Conservation (phyloP, 2,888 invertebrate genomes). For the Chironomus riparius region DNA sequence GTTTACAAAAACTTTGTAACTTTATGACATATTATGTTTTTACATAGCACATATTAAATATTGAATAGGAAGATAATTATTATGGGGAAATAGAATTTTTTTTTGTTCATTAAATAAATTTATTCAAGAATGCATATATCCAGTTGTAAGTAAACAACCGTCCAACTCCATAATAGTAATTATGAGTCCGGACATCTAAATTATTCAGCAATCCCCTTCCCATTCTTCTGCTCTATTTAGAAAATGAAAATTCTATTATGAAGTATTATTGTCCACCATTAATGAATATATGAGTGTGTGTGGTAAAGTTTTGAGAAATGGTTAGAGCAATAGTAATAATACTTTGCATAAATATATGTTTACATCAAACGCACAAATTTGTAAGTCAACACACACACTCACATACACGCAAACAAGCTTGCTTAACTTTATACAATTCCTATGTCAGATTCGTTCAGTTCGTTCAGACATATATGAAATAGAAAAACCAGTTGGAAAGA, state of each 20-base stretch:
- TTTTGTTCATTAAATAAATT: not conserved
- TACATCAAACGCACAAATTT: not conserved
- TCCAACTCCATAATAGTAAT: not conserved
- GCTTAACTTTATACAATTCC: too few species aligned
- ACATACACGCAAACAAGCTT: too few species aligned
- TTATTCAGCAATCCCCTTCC: not conserved
- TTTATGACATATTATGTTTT: too few species aligned
- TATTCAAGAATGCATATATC: not conserved
- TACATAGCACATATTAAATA: too few species aligned
- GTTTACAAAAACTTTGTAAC: too few species aligned
- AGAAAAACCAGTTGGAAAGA: too few species aligned
- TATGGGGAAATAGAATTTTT: too few species aligned
- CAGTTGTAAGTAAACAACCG: not conserved
- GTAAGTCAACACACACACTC: not conserved
- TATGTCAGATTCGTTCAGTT: too few species aligned
- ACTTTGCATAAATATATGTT: not conserved
- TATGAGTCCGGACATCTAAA: not conserved
- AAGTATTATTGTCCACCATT: not conserved
- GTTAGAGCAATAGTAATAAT: not conserved
- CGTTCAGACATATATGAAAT: too few species aligned
- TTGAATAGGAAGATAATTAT: too few species aligned
- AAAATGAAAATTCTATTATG: too few species aligned
- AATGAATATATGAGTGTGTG: not conserved
- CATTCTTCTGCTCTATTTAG: not conserved
- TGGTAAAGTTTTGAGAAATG: not conserved